Conservation (phyloP, 2,113 vertebrate genomes). For the Aplodontia rufa region DNA sequence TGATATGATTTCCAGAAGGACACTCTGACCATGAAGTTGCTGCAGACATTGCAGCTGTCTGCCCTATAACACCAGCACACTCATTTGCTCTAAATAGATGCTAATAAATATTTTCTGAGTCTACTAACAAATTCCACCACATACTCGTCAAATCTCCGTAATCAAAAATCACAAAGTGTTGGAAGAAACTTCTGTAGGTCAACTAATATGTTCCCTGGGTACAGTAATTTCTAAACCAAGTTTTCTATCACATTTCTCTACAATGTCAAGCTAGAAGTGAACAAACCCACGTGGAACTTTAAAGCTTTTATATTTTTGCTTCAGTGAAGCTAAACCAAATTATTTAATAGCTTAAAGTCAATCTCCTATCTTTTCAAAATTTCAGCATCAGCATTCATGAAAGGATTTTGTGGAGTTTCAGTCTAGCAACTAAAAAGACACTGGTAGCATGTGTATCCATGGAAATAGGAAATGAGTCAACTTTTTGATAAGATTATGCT, state of each 20-base stretch:
- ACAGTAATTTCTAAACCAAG: slow-evolving; percentile 35
- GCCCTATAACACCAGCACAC: background rate
- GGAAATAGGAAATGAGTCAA: slow-evolving; percentile 67
- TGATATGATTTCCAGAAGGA: background rate
- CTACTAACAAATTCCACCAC: slow-evolving; percentile 54
- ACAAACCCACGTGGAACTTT: slow-evolving; percentile 40
- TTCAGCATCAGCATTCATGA: slow-evolving; percentile 73
- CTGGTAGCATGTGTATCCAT: slow-evolving; percentile 48
- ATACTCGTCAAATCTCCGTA: slow-evolving; percentile 17
- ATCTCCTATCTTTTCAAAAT: slow-evolving; percentile 66
- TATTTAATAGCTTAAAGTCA: slow-evolving; percentile 74
- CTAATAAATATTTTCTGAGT: slow-evolving; percentile 56
- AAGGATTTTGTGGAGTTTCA: slow-evolving; percentile 48
- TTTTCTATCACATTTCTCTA: slow-evolving; percentile 60
- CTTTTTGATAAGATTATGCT: slow-evolving; percentile 62
- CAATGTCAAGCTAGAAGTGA: slow-evolving; percentile 64
- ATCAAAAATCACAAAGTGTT: slow-evolving; percentile 46
- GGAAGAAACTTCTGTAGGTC: slow-evolving; percentile 54
- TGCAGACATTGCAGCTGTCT: fast-evolving
- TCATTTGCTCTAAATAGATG: background rate
- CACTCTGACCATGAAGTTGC: background rate
- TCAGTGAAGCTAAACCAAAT: slow-evolving; percentile 75
- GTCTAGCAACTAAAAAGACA: slow-evolving; percentile 37
- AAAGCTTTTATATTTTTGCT: slow-evolving; percentile 66
- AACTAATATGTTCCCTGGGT: slow-evolving; percentile 55